Evolutionary conservation across 2,113 vertebrate genomes (phyloP).

Genomic region (Festucalex cinctus): DNA sequence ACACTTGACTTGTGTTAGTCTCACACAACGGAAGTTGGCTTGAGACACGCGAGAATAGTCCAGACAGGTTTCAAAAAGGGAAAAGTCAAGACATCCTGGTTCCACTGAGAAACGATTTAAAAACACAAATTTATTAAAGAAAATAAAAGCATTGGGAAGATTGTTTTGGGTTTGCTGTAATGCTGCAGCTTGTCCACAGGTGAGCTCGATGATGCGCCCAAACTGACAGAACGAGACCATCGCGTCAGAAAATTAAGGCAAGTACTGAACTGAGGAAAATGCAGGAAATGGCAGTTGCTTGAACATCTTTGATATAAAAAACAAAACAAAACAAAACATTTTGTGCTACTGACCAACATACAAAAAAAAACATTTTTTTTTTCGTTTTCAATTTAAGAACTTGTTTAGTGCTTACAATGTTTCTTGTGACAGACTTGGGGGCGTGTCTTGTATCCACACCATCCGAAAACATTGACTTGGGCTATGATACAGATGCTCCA

Average conservation of each 20-base stretch:
- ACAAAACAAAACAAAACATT: too few species aligned
- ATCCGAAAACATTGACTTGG: slow-evolving; percentile 49
- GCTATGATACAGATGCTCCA: slow-evolving; percentile 56
- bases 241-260: slow-evolving; percentile 74
- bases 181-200: slow-evolving; percentile 17
- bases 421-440: slow-evolving; percentile 33
- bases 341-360: slow-evolving; percentile 78
- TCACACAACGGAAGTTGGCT: neutral
- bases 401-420: slow-evolving; percentile 34
- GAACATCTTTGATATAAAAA: slow-evolving; percentile 60
- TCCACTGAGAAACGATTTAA: slow-evolving; percentile 47
- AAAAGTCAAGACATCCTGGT: slow-evolving; percentile 44
- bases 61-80: slow-evolving; percentile 27
- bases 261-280: slow-evolving; percentile 70
- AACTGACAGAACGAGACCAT: slow-evolving; percentile 43
- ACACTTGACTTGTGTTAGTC: neutral
- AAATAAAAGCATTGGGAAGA: slow-evolving; percentile 67
- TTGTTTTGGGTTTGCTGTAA: slow-evolving; percentile 42
- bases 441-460: slow-evolving; percentile 38
- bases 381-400: slow-evolving; percentile 54
- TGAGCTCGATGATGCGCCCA: slow-evolving; percentile 31
- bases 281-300: slow-evolving; percentile 64
- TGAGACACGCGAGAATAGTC: neutral
- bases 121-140: slow-evolving; percentile 58
- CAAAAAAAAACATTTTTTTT: slow-evolving; percentile 52